A percentile compares a stretch with the other conserved stretches of the same genome.
Conservation (phyloP, 1,140 invertebrate genomes). For the Camponotus floridanus region DNA sequence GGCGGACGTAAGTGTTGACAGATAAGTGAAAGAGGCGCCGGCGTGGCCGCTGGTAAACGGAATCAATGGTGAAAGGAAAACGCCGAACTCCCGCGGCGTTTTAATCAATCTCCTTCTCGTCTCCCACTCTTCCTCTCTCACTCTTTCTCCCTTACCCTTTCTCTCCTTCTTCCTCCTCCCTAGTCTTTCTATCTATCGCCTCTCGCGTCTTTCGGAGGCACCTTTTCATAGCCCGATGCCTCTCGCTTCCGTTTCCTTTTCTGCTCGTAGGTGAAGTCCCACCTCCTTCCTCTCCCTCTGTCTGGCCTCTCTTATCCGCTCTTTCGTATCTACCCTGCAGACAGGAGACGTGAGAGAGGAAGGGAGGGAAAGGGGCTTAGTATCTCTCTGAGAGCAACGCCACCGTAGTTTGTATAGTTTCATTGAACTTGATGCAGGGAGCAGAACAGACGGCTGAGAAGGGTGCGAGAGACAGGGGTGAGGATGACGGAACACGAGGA, state of each 20-base stretch:
- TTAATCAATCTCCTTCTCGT: conserved; percentile 75
- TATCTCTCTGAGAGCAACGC: conserved; percentile 52
- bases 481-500: background rate
- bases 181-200: conserved; percentile 42
- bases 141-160: background rate
- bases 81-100: conserved; percentile 71
- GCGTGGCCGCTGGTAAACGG: conserved; percentile 61
- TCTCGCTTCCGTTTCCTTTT: conserved; percentile 61
- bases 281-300: background rate
- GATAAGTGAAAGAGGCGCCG: conserved; percentile 72
- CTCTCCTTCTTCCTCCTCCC: background rate
- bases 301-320: conserved; percentile 39
- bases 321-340: conserved; percentile 49
- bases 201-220: conserved; percentile 43
- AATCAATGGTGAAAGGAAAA: conserved; percentile 75
- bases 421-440: conserved; percentile 68
- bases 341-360: background rate
- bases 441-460: conserved; percentile 56
- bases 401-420: conserved; percentile 67
- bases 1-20: conserved; percentile 74
- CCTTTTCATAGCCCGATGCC: conserved; percentile 53
- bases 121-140: background rate
- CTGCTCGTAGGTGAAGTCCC: conserved; percentile 46
- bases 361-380: background rate
- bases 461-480: conserved; percentile 25